Conservation (phyloP, 1,140 invertebrate species). For the Drosophila yakuba region DNA sequence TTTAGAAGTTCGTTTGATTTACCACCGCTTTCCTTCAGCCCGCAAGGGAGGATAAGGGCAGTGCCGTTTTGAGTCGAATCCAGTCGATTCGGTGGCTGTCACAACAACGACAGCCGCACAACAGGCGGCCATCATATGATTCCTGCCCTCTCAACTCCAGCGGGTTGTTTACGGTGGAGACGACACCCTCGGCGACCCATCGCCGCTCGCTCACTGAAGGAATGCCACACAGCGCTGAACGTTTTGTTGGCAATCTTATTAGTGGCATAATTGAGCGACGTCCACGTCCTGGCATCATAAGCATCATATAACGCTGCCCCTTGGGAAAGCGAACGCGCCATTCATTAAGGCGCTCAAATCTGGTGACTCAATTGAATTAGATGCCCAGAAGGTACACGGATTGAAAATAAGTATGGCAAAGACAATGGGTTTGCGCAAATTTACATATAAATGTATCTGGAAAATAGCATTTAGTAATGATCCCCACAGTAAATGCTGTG, state of each 20-base stretch:
- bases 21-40: constrained; percentile 29
- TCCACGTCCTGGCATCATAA: constrained; percentile 42
- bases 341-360: constrained; percentile 61
- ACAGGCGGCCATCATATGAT: constrained; percentile 70
- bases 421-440: background rate
- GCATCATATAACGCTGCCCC: constrained; percentile 51
- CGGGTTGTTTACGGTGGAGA: constrained; percentile 55
- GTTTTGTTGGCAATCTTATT: constrained; percentile 74
- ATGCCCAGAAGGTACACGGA: constrained; percentile 2
- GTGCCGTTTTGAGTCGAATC: constrained; percentile 20
- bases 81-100: constrained; percentile 57
- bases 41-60: constrained; percentile 6
- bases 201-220: constrained; percentile 41
- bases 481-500: background rate
- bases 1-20: constrained; percentile 51
- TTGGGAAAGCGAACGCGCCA: constrained; percentile 38
- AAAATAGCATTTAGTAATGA: background rate
- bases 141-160: constrained; percentile 52
- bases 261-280: constrained; percentile 61
- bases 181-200: constrained; percentile 53
- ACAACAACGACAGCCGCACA: constrained; percentile 61
- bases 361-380: constrained; percentile 62
- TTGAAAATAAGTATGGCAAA: background rate
- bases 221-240: constrained; percentile 61
- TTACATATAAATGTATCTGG: background rate